phyloP scores from a whole-genome alignment of 2,113 vertebrate genomes.

The Lophochroa leadbeateri region DNA sequence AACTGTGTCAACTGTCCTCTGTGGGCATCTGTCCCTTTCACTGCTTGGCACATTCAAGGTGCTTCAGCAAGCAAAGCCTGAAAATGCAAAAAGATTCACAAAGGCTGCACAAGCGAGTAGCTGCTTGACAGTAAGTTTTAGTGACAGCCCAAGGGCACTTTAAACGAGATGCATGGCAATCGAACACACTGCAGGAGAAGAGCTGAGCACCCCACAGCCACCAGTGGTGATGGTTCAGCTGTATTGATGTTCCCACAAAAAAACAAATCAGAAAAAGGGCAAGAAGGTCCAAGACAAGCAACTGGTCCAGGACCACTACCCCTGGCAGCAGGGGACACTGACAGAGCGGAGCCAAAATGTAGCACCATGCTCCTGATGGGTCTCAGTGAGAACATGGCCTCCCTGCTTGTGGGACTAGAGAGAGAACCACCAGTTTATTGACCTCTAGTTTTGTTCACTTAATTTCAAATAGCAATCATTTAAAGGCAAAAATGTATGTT shows the following conservation, averaged over 20 bases:
- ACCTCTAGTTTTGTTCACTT: neutral
- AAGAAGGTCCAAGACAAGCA: neutral
- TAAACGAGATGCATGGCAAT: rapidly evolving
- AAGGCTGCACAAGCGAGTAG: neutral
- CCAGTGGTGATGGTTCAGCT: rapidly evolving
- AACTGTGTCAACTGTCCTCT: neutral
- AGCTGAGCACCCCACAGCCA: neutral
- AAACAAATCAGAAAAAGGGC: neutral
- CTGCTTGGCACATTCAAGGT: neutral
- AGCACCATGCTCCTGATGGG: neutral
- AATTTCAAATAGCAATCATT: neutral
- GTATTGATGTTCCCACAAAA: neutral
- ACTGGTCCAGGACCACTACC: neutral
- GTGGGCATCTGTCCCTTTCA: neutral
- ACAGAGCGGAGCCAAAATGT: neutral
- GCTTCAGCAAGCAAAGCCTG: neutral
- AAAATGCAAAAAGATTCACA: neutral
- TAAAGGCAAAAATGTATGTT: neutral
- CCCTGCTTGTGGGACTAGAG: neutral
- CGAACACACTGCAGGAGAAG: rapidly evolving
- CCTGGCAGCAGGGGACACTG: neutral
- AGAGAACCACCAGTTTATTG: neutral
- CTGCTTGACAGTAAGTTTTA: neutral
- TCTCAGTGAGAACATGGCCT: neutral
- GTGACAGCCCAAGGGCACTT: neutral